Evolutionary conservation across 1,140 invertebrate species (phyloP), one percentile per base, ranked within the genome.

Genomic region (Amyelois transitella): DNA sequence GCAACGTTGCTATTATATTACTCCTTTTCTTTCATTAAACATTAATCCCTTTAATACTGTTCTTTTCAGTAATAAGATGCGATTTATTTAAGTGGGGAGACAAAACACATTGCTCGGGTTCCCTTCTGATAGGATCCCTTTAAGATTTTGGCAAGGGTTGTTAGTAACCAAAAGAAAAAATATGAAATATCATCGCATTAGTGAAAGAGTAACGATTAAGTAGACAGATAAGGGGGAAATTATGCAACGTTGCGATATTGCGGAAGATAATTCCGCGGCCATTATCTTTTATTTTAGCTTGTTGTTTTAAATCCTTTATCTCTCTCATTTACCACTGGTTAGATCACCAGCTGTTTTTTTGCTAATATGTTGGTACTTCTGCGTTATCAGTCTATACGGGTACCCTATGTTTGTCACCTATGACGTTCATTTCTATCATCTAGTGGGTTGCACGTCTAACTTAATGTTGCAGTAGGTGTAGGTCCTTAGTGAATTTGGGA

Each of bases 1-100:
- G 70, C 75, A 72, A 72, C 64, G 70, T 62, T 67, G 70, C 65
- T 67, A 47, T 62, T 74, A 73, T 72, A 58, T 48, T 49, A 72
- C 64, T 72, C 76, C 75, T 72, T 70, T 45, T 45, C 8, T 48
- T 48, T 48, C 57, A 53, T 56, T 66, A 66, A 70, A 63, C 54
- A 61, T 57, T 69, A 61, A 54, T 62, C 64, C 55, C 63, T 58
- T 75, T 68, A 73, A 67, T 72, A 64, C 53, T 61, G 51, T 72
- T 71, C 69, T 72, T 75, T 75, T 75, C 60, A 63, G 51, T 71
- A 72, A 75, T 64, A 70, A 77, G 67, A 64, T 63, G 60, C 72
- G 73, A 83, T 83, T 81, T 78, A 72, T 81, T 71, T 74, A 78
- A 80, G 72, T 68, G 55, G 67, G 60, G 68, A 67, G 25, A 66